Conservation (phyloP, 2,797 vertebrate genomes). For the Sarcophilus harrisii region DNA sequence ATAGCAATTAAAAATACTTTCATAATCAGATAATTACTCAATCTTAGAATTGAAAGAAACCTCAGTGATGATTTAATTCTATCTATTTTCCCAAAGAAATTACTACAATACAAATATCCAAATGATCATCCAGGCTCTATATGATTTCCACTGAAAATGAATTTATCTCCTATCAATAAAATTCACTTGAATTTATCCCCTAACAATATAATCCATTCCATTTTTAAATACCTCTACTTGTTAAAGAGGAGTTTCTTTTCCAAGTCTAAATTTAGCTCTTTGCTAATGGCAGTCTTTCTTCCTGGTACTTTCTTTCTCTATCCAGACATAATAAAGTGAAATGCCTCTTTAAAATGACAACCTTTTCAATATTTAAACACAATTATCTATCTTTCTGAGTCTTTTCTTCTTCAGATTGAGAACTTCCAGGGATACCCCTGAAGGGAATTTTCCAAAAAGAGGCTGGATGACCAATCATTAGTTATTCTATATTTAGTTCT, state of each 20-base stretch:
- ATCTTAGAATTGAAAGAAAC: not conserved
- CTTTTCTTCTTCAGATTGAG: not conserved
- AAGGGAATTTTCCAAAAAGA: not conserved
- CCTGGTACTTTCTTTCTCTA: not conserved
- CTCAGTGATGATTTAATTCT: not conserved
- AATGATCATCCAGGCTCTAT: not conserved
- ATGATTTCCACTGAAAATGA: not conserved
- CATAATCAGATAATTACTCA: not conserved
- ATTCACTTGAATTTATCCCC: too few species aligned
- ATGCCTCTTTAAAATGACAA: not conserved
- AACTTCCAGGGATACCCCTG: not conserved
- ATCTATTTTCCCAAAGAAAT: not conserved
- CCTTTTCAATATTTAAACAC: not conserved
- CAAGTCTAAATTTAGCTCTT: not conserved
- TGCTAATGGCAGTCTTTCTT: not conserved
- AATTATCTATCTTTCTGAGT: not conserved
- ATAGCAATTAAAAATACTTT: not conserved
- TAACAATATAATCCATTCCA: not conserved
- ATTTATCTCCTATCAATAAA: not conserved
- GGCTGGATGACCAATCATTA: not conserved
- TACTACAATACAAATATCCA: not conserved
- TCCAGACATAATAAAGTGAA: not conserved
- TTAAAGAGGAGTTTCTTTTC: not conserved
- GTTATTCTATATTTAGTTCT: not conserved
- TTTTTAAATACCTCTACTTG: not conserved